phyloP scores from a whole-genome alignment of 2,113 vertebrate genomes.

The Ciconia maguari region DNA sequence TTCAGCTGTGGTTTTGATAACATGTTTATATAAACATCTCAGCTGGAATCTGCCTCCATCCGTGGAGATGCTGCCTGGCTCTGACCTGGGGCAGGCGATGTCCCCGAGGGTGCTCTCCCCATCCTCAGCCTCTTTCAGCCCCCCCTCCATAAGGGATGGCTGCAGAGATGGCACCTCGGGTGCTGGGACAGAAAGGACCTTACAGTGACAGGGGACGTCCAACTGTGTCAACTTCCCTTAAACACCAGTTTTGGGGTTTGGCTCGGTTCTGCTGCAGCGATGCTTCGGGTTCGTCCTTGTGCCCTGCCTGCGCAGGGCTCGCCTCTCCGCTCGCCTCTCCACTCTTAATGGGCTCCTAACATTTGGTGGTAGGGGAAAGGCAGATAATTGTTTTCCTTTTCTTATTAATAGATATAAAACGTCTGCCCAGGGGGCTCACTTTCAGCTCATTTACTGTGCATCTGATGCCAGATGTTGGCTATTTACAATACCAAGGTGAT shows the following conservation, averaged over 20 bases:
- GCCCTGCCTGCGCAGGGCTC: background rate
- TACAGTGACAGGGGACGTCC: background rate
- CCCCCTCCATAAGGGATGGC: fast-evolving
- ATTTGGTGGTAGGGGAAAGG: background rate
- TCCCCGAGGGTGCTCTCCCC: background rate
- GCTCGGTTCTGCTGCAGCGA: background rate
- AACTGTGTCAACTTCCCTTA: background rate
- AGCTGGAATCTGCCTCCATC: background rate
- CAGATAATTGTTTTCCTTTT: slow-evolving; percentile 44
- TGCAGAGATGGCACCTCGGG: background rate
- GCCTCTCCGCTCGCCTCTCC: background rate
- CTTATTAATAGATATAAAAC: slow-evolving; percentile 45
- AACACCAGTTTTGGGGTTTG: background rate
- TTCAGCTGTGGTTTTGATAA: background rate
- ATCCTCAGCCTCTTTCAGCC: background rate
- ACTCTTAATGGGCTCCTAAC: background rate
- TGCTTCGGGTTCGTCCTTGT: background rate
- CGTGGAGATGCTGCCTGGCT: background rate
- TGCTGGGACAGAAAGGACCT: background rate
- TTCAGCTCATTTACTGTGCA: slow-evolving; percentile 1
- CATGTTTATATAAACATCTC: slow-evolving; percentile 13
- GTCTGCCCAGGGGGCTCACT: slow-evolving; percentile 19
- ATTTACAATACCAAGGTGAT: slow-evolving; percentile 40
- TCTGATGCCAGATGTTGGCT: slow-evolving; percentile 53
- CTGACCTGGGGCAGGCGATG: background rate